Evolutionary conservation across 2,113 vertebrate genomes (phyloP).

Genomic region (Salvelinus fontinalis): DNA sequence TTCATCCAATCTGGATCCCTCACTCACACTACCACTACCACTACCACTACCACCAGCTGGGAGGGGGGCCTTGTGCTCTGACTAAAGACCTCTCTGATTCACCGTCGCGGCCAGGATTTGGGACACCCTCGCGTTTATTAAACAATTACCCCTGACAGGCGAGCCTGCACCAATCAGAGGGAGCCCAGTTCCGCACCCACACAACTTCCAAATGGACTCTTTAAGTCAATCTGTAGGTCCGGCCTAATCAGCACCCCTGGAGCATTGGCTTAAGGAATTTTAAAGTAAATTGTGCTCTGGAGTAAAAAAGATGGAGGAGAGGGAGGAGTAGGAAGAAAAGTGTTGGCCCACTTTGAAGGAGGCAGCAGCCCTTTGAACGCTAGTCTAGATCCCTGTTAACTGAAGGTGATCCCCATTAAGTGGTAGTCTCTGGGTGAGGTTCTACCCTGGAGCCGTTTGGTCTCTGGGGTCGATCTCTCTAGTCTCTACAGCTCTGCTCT

Average conservation of each 20-base stretch:
- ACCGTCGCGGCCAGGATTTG: constrained; percentile 37
- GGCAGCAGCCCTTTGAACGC: constrained; percentile 37
- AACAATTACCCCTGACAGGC: constrained; percentile 48
- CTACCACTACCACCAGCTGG: neutral
- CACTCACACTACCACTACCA: neutral
- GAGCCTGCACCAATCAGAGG: constrained; percentile 22
- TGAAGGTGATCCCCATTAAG: constrained; percentile 34
- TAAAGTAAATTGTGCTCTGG: constrained; percentile 48
- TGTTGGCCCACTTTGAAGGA: constrained; percentile 22
- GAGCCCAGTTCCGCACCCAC: constrained; percentile 10
- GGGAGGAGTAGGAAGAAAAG: constrained; percentile 1
- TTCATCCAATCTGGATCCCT: neutral
- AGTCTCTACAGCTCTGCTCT: neutral
- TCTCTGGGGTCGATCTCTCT: constrained; percentile 5
- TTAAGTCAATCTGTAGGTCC: constrained; percentile 55
- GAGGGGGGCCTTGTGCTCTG: constrained; percentile 22
- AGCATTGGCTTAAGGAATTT: constrained; percentile 47
- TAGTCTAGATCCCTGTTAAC: constrained; percentile 35
- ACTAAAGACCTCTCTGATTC: constrained; percentile 42
- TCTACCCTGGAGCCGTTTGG: constrained; percentile 22
- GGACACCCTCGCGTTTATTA: constrained; percentile 46
- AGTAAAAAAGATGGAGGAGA: constrained; percentile 24
- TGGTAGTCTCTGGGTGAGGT: constrained; percentile 26
- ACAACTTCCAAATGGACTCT: constrained; percentile 27
- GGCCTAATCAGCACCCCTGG: constrained; percentile 43